Evolutionary conservation across 2,797 vertebrate species (phyloP).

Genomic region (Sebastes vulpes): DNA sequence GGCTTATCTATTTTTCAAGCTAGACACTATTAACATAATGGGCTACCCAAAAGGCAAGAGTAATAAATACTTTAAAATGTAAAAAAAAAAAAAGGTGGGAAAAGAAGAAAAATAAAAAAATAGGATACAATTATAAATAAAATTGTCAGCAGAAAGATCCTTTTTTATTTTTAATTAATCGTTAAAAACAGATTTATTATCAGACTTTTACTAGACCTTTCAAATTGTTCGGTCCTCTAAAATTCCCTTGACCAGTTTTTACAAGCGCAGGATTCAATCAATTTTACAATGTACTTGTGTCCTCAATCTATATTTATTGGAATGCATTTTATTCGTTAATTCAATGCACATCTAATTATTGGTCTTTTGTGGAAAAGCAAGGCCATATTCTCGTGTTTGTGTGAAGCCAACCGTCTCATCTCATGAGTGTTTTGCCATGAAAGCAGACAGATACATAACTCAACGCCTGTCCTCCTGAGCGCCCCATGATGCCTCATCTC

Average conservation of each 20-base stretch:
- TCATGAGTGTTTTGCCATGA: conserved; percentile 37
- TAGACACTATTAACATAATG: not conserved
- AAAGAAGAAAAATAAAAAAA: not conserved
- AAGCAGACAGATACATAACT: conserved; percentile 31
- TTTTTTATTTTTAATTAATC: not conserved
- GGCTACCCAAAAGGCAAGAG: not conserved
- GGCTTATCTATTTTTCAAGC: not conserved
- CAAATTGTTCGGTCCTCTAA: not conserved
- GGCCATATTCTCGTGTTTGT: accelerated
- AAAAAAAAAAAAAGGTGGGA: no score
- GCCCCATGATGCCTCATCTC: conserved; percentile 33
- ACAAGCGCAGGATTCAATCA: not conserved
- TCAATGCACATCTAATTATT: not conserved
- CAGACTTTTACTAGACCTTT: not conserved
- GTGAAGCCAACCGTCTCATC: conserved; percentile 22
- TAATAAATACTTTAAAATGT: not conserved
- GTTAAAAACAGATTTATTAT: no score
- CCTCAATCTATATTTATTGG: not conserved
- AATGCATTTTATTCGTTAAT: not conserved
- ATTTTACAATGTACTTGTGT: not conserved
- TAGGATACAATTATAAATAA: not conserved
- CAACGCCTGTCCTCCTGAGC: conserved; percentile 9
- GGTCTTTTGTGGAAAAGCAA: not conserved
- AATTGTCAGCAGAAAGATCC: not conserved
- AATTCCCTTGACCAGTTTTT: not conserved